phyloP scores from a whole-genome alignment of 2,888 invertebrate species.

The Campaea margaritaria region DNA sequence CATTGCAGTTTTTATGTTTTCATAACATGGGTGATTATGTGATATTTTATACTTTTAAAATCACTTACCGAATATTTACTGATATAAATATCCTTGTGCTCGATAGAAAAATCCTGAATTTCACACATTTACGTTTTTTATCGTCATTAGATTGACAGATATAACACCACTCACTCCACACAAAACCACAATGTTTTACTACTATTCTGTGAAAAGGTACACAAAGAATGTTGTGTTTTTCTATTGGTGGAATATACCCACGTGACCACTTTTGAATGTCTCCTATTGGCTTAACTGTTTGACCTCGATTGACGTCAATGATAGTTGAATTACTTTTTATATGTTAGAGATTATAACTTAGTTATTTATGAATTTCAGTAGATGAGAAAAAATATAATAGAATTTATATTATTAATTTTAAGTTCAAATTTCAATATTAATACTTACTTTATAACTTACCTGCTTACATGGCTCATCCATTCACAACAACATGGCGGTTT shows the following conservation, averaged over 20 bases:
- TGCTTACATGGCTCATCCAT: slow-evolving; percentile 57
- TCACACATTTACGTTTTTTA: slow-evolving; percentile 87
- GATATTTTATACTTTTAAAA: slow-evolving; percentile 42
- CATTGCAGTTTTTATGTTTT: slow-evolving; percentile 68
- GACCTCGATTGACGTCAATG: slow-evolving; percentile 62
- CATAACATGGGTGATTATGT: slow-evolving; percentile 49
- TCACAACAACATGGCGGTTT: slow-evolving; percentile 84
- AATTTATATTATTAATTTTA: background rate
- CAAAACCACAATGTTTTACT: slow-evolving; percentile 82
- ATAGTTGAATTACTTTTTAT: slow-evolving; percentile 46
- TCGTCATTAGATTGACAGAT: slow-evolving; percentile 81
- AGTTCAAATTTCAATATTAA: slow-evolving; percentile 3
- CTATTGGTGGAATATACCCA: slow-evolving; percentile 82
- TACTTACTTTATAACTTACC: slow-evolving; percentile 61
- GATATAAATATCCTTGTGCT: slow-evolving; percentile 87
- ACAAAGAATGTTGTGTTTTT: slow-evolving; percentile 80
- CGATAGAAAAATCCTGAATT: slow-evolving; percentile 88
- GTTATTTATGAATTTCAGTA: background rate
- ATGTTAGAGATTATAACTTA: background rate
- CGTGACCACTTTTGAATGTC: slow-evolving; percentile 72
- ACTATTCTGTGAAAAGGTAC: slow-evolving; percentile 82
- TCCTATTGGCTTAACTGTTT: slow-evolving; percentile 70
- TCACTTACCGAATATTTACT: slow-evolving; percentile 89
- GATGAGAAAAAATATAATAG: background rate
- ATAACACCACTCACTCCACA: slow-evolving; percentile 84